A percentile compares a stretch with the other conserved stretches of the same genome.
Conservation (phyloP, 2,888 invertebrate genomes). For the Stenotaenia linearis region DNA sequence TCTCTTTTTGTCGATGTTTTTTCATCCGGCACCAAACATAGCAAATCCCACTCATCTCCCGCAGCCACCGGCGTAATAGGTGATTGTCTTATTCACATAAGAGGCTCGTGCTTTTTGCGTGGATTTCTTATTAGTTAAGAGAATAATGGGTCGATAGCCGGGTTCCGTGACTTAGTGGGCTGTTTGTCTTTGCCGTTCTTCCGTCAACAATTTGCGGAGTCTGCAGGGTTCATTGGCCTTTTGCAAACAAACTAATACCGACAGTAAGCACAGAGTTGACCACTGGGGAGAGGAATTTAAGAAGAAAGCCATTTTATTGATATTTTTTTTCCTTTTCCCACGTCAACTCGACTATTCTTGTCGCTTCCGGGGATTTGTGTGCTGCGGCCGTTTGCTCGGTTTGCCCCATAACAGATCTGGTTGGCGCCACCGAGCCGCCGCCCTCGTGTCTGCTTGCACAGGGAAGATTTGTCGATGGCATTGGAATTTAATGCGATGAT, state of each 20-base stretch:
- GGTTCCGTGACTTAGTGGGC: background rate
- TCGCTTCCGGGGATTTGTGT: slow-evolving; percentile 4
- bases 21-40: no score
- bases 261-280: background rate
- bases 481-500: background rate
- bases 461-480: background rate
- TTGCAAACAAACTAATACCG: background rate
- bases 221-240: background rate
- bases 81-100: no score
- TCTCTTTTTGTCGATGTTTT: no score
- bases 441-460: background rate
- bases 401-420: background rate
- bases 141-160: background rate
- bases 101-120: background rate
- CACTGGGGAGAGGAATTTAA: background rate
- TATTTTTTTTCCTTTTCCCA: background rate
- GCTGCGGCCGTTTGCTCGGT: background rate
- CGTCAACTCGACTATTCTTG: background rate
- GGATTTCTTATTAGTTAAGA: background rate
- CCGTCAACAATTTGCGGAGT: background rate
- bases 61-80: no score
- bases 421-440: background rate
- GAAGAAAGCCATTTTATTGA: background rate
- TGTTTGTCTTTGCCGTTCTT: background rate
- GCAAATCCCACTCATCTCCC: no score